Evolutionary conservation across 2,888 invertebrate species (phyloP), one percentile per base, ranked within the genome.

Genomic region (Drosophila meridionalis): DNA sequence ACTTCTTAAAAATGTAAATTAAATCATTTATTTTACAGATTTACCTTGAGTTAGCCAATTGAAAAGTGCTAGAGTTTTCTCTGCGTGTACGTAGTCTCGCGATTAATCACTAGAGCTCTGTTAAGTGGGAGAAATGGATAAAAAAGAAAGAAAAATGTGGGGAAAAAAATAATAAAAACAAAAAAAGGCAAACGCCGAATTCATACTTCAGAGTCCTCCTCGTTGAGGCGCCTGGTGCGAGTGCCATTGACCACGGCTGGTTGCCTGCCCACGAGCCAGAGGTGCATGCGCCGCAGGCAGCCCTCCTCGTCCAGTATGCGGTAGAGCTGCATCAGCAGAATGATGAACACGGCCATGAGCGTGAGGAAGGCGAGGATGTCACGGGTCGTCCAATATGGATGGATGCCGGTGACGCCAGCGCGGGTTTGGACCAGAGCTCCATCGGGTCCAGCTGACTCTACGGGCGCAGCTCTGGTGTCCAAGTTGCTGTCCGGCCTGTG

Each of bases 271-370:
- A 43, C 11, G 9, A 69, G 40, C 65, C 87, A 79, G 4, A 34
- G 68, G 0, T 45, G 80, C 26, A 72, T 28, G 40, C 90, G 69
- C 0, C 73, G 65, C 14, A 89, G 67, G 38, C 91, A 91, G 43
- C 91, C 88, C 62, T 92, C 92, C 63, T 93, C 93, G 38, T 89
- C 82, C 34, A 92, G 67, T n/a, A 93, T 89, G 34, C 69, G 82
- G 48, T 80, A 89, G 5, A 93, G 75, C 66, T 91, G 92, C 61
- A 92, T 59, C 34, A 92, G 57, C 34, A 92, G 73, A 57, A 92
- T 91, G 36, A 86, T 9, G 34, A 93, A 67, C 32, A 92, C 92
- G 8, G 91, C 60, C n/a, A 92, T 42, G 43, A 92, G 69, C 0
- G 90, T 92, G 2, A 79, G 48, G n/a, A 93, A 71, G 3, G 92